A percentile compares a stretch with the other conserved stretches of the same genome.
phyloP scores from a whole-genome alignment of 2,797 vertebrate species.

The Gambusia yucatana region DNA sequence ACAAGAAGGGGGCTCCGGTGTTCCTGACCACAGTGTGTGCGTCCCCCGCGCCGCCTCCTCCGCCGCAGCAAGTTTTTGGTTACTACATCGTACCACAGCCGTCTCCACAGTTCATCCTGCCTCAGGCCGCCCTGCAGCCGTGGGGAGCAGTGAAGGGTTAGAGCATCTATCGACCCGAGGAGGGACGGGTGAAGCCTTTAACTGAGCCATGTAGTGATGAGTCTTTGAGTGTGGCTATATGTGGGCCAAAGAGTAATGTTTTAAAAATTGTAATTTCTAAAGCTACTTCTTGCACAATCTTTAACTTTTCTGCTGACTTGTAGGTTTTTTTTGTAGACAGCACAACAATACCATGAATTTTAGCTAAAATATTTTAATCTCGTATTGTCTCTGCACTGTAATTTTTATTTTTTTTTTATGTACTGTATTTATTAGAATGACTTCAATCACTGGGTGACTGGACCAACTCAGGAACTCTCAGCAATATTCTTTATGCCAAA shows the following conservation, averaged over 20 bases:
- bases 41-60: slow-evolving; percentile 54
- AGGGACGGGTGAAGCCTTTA: slow-evolving; percentile 16
- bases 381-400: slow-evolving; percentile 35
- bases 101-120: slow-evolving; percentile 80
- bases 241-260: slow-evolving; percentile 35
- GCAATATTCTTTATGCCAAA: slow-evolving; percentile 62
- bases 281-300: slow-evolving; percentile 35
- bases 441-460: slow-evolving; percentile 44
- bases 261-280: slow-evolving; percentile 11
- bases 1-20: slow-evolving; percentile 72
- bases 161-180: neutral
- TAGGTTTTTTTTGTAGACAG: neutral
- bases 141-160: slow-evolving; percentile 73
- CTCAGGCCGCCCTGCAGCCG: slow-evolving; percentile 76
- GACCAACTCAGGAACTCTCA: slow-evolving; percentile 67
- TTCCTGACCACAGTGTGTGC: slow-evolving; percentile 76
- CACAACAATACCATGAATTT: slow-evolving; percentile 29
- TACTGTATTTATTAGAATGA: slow-evolving; percentile 43
- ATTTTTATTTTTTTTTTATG: neutral
- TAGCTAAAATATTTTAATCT: slow-evolving; percentile 24
- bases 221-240: slow-evolving; percentile 29
- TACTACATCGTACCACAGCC: slow-evolving; percentile 80
- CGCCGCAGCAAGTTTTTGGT: slow-evolving; percentile 70
- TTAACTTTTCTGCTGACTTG: slow-evolving; percentile 17
- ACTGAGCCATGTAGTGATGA: slow-evolving; percentile 49